phyloP scores from a whole-genome alignment of 23 tunicate genomes.

The Clavelina lepadiformis region DNA sequence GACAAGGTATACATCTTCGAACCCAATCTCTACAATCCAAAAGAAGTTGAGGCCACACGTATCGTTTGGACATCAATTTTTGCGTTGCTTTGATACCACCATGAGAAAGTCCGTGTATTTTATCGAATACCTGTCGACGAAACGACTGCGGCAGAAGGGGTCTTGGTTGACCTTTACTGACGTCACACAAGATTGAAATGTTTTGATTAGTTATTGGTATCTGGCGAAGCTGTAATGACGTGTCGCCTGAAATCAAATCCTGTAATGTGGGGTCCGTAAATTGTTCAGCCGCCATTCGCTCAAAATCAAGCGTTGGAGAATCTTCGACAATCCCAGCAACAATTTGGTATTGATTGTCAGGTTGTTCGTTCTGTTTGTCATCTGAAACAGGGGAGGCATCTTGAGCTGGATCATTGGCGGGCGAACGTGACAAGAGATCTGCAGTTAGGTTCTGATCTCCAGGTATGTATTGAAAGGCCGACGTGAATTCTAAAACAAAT shows the following conservation, averaged over 20 bases:
- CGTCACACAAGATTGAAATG: conserved; percentile 10
- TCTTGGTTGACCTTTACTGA: conserved; percentile 7
- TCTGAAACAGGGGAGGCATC: no score
- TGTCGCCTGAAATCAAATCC: background rate
- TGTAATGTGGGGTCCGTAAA: background rate
- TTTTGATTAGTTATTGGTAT: background rate
- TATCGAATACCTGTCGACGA: conserved; percentile 2
- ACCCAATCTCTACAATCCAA: conserved; percentile 1
- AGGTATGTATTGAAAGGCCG: no score
- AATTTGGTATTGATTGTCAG: no score
- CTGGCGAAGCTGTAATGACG: background rate
- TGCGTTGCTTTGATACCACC: conserved; percentile 14
- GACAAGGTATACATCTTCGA: conserved; percentile 18
- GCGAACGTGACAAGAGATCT: no score
- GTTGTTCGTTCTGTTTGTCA: no score
- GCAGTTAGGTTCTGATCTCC: no score
- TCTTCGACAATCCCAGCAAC: no score
- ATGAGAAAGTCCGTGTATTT: conserved; percentile 15
- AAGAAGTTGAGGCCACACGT: conserved; percentile 4
- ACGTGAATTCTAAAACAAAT: no score
- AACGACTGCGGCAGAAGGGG: conserved; percentile 7
- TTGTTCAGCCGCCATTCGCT: conserved; percentile 3
- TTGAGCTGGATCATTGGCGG: no score
- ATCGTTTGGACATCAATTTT: conserved; percentile 15
- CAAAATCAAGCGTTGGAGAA: background rate